Base-by-base conservation (phyloP, 1,140 invertebrate genomes). In the Macrosteles quadrilineatus region DNA sequence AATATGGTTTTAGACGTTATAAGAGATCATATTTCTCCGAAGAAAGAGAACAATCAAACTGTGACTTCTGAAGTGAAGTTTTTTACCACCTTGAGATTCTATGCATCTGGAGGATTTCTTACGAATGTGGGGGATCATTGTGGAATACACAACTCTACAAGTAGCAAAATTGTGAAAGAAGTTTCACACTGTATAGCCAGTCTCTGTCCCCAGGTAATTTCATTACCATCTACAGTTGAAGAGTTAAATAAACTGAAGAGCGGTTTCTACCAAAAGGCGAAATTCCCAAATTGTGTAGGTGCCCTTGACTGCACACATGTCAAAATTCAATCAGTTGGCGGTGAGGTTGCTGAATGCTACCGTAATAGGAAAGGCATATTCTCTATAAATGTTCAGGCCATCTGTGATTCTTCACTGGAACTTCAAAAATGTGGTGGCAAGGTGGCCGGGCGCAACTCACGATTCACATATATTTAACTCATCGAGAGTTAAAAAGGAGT, bases 221-320 rank as follows among this genome's bases (percentile, higher is more conserved):
- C n/a, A n/a, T n/a, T n/a, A n/a, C n/a, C n/a, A n/a, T n/a, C n/a
- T n/a, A n/a, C n/a, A n/a, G n/a, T n/a, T 31, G 43, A 17, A 70
- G 17, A 71, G 36, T 31, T 68, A 30, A 25, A 12, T 40, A 68
- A 23, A 30, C 43, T 27, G 36, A 36, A 67, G 23, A 9, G 30
- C 29, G n/a, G 21, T 70, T 72, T 32, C 50, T 31, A 32, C 29
- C 23, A 72, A 76, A 65, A 29, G 25, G 31, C 17, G 4, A 31
- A 64, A 64, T 31, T 64, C 29, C 25, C 36, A 11, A 43, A 43
- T 17, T 43, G 36, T 43, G 17, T 43, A 9, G 36, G 36, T 43
- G 36, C 36, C 9, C 9, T 43, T 11, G 36, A 43, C 17, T 43
- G 36, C 9, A 43, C 36, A 17, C 36, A 43, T 43, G 36, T 11